Evolutionary conservation across 2,888 invertebrate species (phyloP), one percentile per base, ranked within the genome.

Genomic region (Nezara viridula): DNA sequence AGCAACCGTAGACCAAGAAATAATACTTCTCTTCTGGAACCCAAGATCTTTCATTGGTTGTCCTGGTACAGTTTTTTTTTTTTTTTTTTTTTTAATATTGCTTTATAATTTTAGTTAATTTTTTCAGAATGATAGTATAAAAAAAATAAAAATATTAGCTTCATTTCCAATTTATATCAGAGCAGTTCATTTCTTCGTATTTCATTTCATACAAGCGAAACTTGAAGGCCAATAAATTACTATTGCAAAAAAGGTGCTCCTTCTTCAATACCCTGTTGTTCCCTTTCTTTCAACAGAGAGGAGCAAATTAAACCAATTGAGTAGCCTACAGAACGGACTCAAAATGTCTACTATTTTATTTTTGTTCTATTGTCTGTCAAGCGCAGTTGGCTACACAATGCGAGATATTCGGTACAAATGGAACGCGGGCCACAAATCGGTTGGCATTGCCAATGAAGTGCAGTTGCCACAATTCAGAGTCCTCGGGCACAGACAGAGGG

Each of bases 381-480:
- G 92, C 92, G 93, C 94, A 98, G 98, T 98, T 96, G 98, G 98
- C 95, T 98, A 98, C 96, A 98, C 98, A 95, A 98, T 97, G 97
- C 96, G 96, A 95, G 98, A 98, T 96, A 98, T 98, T 95, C 96
- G 97, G 94, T 98, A 98, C 96, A 96, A 96, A 95, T 98, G 98
- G 98, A 96, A 96, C 95, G 96, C 97, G 95, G 98, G 97, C 93
- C 95, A 95, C 94, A 96, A 96, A 94, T 97, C 98, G 94, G 98
- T 98, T 94, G 97, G 97, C 94, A 97, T 98, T 95, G 97, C 97
- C 95, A 96, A 95, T 94, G 97, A 98, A 94, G 97, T 98, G 94
- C 97, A 98, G 95, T 96, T 98, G 94, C 98, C 98, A 93, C 98
- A 98, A 95, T 98, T 98, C 95, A 96, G 97, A 94, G 98, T 98